Percentiles rank a stretch among this genome's conserved stretches.
phyloP scores from a whole-genome alignment of 2,113 vertebrate species.

The Strix uralensis region DNA sequence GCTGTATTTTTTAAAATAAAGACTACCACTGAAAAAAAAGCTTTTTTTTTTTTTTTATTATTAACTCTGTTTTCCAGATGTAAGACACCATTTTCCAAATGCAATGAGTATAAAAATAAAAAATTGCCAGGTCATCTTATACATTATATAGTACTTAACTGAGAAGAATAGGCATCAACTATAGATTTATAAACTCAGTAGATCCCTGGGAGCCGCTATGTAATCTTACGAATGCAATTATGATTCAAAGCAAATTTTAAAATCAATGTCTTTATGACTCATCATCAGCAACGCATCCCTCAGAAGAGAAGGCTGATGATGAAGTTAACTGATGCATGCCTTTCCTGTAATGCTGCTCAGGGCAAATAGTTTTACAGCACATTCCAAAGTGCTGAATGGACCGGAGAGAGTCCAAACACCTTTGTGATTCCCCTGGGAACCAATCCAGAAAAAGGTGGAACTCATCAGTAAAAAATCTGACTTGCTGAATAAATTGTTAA shows the following conservation, averaged over 20 bases:
- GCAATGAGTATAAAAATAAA: not conserved
- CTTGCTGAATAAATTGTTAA: not conserved
- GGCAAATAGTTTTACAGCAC: slow-evolving; percentile 5
- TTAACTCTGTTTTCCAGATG: not conserved
- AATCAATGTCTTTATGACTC: slow-evolving; percentile 74
- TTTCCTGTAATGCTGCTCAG: slow-evolving; percentile 38
- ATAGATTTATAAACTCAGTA: slow-evolving; percentile 61
- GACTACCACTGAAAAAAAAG: not conserved
- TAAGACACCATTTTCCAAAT: not conserved
- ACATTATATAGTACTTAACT: slow-evolving; percentile 46
- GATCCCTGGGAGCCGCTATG: slow-evolving; percentile 60
- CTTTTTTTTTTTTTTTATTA: not conserved
- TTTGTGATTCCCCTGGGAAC: slow-evolving; percentile 2
- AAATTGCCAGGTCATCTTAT: not conserved
- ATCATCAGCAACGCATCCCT: slow-evolving; percentile 64
- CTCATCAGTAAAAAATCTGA: not conserved
- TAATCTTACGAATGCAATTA: slow-evolving; percentile 69
- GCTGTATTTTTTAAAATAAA: not conserved
- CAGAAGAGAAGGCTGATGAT: slow-evolving; percentile 55
- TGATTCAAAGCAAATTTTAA: slow-evolving; percentile 71
- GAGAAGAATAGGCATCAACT: slow-evolving; percentile 59
- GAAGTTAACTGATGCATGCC: slow-evolving; percentile 62
- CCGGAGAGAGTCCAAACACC: not conserved
- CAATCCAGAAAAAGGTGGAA: not conserved
- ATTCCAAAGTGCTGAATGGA: not conserved